Base-by-base conservation (phyloP, 1,140 invertebrate genomes). In the Palaemon carinicauda region DNA sequence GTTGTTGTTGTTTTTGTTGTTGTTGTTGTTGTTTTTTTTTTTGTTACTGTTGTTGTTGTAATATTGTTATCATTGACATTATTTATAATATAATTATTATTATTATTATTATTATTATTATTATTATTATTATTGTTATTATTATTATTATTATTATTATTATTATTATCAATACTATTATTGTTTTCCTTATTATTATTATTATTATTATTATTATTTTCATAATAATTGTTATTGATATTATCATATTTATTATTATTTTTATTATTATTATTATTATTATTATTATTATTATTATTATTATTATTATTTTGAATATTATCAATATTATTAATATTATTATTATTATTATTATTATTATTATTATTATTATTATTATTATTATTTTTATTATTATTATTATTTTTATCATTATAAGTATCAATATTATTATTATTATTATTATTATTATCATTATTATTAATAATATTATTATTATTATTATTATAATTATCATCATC, bases 91-190 rank as follows among this genome's bases (percentile, higher is more conserved):
- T 71, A 15, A 71, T 21, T 71, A 9, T 21, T 21, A 71, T 71
- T 71, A 71, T 71, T 21, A 71, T 71, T 71, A 71, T 71, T 71
- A 71, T 71, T 21, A 71, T 71, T 71, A 71, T 71, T 71, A 71
- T 71, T 71, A 71, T 71, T 71, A 71, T 71, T 71, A 71, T 0
- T 51, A 77, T 77, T 51, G n/a, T 77, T 41, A 77, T 41, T 5
- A 41, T 41, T 12, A 77, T 77, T 0, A 77, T 77, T 10, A 77
- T 41, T 51, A 77, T 77, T 41, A 29, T 12, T 24, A 77, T 51
- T 51, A 77, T 77, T 51, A 77, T 51, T 77, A 77, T 41, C 7
- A 77, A 5, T 41, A 77, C 7, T 9, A 77, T 77, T 77, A 41
- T 77, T 31, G 17, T 77, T 41, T 41, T 77, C n/a, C 31, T 77